Evolutionary conservation across 1,140 invertebrate genomes (phyloP).

Genomic region (Cotesia glomerata): DNA sequence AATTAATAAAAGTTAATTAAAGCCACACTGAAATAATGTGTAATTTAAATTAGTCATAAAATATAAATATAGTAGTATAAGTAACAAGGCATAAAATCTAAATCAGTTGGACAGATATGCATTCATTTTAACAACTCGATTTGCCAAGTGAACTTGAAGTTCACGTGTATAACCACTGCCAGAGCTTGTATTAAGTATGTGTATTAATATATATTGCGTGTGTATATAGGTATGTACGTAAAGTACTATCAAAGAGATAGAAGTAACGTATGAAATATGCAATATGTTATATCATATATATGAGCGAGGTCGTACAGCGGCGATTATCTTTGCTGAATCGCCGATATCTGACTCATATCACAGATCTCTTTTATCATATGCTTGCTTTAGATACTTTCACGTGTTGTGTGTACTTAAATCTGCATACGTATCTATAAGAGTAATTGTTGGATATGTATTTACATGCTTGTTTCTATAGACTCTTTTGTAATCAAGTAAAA

Average conservation of each 20-base stretch:
- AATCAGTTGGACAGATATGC: neutral
- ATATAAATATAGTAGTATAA: neutral
- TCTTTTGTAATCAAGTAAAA: no score
- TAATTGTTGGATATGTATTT: no score
- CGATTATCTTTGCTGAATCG: neutral
- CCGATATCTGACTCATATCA: no score
- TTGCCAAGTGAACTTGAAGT: slow-evolving; percentile 23
- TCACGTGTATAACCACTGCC: slow-evolving; percentile 4
- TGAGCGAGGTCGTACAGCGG: neutral
- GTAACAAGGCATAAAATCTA: slow-evolving; percentile 5
- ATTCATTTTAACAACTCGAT: slow-evolving; percentile 11
- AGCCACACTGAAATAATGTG: neutral
- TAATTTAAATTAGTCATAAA: neutral
- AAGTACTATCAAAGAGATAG: neutral
- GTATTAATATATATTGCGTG: no score
- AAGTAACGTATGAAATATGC: neutral
- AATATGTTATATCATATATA: neutral
- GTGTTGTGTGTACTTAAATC: neutral
- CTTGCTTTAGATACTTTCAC: neutral
- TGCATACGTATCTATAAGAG: no score
- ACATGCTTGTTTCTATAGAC: no score
- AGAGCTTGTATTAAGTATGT: no score
- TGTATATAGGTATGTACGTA: neutral
- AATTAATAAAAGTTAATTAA: neutral
- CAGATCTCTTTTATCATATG: neutral